Evolutionary conservation across 2,113 vertebrate genomes (phyloP).

Genomic region (Cephalopterus ornatus): DNA sequence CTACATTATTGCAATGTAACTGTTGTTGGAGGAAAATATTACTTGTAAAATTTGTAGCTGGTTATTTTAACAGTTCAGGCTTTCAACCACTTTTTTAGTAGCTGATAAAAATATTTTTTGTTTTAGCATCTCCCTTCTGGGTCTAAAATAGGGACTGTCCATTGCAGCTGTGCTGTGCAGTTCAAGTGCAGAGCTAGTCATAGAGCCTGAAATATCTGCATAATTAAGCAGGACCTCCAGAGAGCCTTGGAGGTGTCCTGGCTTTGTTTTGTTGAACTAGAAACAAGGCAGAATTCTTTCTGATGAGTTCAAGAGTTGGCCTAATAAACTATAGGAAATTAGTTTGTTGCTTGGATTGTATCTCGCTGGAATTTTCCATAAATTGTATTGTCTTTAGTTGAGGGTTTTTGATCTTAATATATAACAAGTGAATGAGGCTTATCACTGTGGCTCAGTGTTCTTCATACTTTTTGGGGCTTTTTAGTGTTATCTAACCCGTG

Average conservation of each 20-base stretch:
- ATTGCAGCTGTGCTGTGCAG: not conserved
- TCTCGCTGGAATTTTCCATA: not conserved
- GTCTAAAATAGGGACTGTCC: not conserved
- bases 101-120: not conserved
- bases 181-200: not conserved
- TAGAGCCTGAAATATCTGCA: not conserved
- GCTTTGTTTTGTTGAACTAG: constrained; percentile 20
- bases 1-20: not conserved
- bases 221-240: constrained; percentile 20
- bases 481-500: not conserved
- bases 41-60: not conserved
- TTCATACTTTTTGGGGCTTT: fast-evolving
- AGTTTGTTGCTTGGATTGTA: not conserved
- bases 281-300: not conserved
- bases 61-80: not conserved
- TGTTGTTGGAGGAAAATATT: not conserved
- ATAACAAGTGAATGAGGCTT: not conserved
- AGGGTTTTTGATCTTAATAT: not conserved
- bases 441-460: not conserved
- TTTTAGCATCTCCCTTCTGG: not conserved
- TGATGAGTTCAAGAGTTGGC: not conserved
- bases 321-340: not conserved
- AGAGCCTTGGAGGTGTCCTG: not conserved
- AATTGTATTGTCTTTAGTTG: not conserved
- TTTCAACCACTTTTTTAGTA: not conserved